Evolutionary conservation across 2,888 invertebrate genomes (phyloP).

Genomic region (Slavum lentiscoides): DNA sequence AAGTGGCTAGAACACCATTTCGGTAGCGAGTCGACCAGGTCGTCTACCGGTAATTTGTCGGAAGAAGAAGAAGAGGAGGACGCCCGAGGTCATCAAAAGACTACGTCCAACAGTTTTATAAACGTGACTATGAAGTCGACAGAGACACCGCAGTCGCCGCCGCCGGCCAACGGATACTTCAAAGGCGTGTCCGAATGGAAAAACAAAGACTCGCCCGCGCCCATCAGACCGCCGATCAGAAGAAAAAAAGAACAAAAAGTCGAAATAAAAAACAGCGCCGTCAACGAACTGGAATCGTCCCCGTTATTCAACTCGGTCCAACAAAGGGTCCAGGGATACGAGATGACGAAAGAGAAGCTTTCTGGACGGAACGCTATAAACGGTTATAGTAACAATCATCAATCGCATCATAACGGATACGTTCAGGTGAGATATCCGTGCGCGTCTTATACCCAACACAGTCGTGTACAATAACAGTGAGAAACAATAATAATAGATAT

Average conservation of each 20-base stretch:
- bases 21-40: slow-evolving; percentile 72
- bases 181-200: slow-evolving; percentile 80
- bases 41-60: slow-evolving; percentile 58
- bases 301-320: slow-evolving; percentile 57
- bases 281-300: slow-evolving; percentile 57
- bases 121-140: slow-evolving; percentile 75
- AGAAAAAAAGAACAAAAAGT: slow-evolving; percentile 41
- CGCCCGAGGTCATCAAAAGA: slow-evolving; percentile 37
- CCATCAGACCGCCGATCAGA: slow-evolving; percentile 24
- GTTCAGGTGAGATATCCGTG: slow-evolving; percentile 26
- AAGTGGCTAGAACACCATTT: slow-evolving; percentile 91
- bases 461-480: too few relatives aligned
- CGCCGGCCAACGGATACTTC: slow-evolving; percentile 57
- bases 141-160: slow-evolving; percentile 60
- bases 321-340: slow-evolving; percentile 49
- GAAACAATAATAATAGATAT: too few relatives aligned
- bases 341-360: slow-evolving; percentile 44
- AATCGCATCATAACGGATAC: slow-evolving; percentile 35
- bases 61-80: slow-evolving; percentile 63
- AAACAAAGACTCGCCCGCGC: slow-evolving; percentile 15
- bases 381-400: background rate
- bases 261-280: slow-evolving; percentile 36
- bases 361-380: slow-evolving; percentile 24
- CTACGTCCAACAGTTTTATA: slow-evolving; percentile 70
- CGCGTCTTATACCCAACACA: too few relatives aligned